These are phyloP conservation scores for Keiferia lycopersicella DNA, from an alignment of 2,888 invertebrate genomes.

Conservation along the genomic window DNA sequence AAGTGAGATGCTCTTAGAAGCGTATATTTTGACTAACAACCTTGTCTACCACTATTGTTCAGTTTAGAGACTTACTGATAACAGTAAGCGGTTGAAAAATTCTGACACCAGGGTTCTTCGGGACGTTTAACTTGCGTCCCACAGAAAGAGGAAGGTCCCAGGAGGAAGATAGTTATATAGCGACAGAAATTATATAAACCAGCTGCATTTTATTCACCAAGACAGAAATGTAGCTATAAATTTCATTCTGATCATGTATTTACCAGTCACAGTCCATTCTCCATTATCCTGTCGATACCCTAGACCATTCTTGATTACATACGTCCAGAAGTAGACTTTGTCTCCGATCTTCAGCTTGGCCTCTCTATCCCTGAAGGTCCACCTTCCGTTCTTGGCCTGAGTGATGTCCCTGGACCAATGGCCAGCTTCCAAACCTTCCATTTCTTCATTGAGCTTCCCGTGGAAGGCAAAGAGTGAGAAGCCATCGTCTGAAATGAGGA, in stretches of 20 bases:
- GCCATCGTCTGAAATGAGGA: constrained; percentile 77
- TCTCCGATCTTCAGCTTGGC: constrained; percentile 84
- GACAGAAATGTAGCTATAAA: too few species aligned
- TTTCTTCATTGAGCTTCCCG: constrained; percentile 87
- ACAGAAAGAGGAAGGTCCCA: too few species aligned
- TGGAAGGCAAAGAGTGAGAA: constrained; percentile 73
- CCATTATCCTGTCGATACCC: constrained; percentile 87
- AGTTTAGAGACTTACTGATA: too few species aligned
- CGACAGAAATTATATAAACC: too few species aligned
- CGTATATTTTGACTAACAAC: too few species aligned
- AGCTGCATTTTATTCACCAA: too few species aligned
- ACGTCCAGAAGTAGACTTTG: constrained; percentile 88
- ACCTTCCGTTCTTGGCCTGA: constrained; percentile 82
- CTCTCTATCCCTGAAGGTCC: constrained; percentile 83
- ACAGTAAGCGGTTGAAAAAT: too few species aligned
- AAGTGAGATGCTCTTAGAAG: too few species aligned
- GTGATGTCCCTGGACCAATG: constrained; percentile 84
- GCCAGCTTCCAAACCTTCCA: constrained; percentile 86
- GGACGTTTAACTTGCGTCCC: too few species aligned
- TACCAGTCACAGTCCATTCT: constrained; percentile 79
- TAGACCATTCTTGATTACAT: constrained; percentile 84
- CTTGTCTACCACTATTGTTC: too few species aligned
- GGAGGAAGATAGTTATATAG: too few species aligned
- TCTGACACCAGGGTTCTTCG: too few species aligned
- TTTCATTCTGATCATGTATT: not conserved